A percentile compares a stretch with the other conserved stretches of the same genome.
phyloP scores from a whole-genome alignment of 64 coral and sea anemone genomes.

The Montipora cactus region DNA sequence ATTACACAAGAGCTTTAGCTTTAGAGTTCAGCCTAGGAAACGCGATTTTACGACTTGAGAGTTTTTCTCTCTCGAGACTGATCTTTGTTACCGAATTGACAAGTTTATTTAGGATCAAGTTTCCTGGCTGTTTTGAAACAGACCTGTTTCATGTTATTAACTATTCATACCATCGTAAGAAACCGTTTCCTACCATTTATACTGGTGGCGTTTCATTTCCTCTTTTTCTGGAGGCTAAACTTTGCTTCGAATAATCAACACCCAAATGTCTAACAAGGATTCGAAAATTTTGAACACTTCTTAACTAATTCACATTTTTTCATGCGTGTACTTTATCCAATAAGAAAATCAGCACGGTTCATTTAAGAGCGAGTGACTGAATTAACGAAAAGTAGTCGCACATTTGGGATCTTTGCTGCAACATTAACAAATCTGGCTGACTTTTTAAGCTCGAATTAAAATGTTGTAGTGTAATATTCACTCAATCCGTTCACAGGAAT shows the following conservation, averaged over 20 bases:
- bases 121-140: neutral
- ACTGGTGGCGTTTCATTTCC: neutral
- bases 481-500: no score
- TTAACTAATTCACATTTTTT: no score
- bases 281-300: no score
- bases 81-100: neutral
- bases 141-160: conserved; percentile 57
- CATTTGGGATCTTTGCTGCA: no score
- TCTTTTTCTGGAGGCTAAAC: neutral
- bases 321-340: no score
- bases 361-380: no score
- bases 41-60: neutral
- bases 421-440: no score
- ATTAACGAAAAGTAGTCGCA: no score
- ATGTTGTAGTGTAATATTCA: no score
- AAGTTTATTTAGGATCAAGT: conserved; percentile 13
- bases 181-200: neutral
- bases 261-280: neutral
- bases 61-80: neutral
- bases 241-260: neutral
- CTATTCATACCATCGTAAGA: conserved; percentile 27
- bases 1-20: no score
- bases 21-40: neutral
- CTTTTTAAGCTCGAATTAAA: no score
- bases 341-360: no score